A percentile compares a stretch with the other conserved stretches of the same genome.
Conservation (phyloP, 2,888 invertebrate genomes). For the Drosophila infuscata region DNA sequence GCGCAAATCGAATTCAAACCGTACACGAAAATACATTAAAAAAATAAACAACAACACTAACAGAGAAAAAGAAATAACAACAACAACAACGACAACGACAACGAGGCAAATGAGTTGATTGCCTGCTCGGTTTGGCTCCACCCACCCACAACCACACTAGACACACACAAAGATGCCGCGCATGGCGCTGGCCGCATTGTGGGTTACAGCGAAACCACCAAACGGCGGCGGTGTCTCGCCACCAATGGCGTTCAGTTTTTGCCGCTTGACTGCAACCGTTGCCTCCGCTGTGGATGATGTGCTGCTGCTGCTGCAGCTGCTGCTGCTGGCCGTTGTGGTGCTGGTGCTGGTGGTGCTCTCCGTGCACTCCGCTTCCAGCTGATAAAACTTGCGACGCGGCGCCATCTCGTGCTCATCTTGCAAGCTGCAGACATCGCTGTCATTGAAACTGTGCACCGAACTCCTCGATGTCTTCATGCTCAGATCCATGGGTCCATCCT, state of each 20-base stretch:
- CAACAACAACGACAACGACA: constrained; percentile 18
- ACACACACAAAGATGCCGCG: constrained; percentile 82
- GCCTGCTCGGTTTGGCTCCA: constrained; percentile 56
- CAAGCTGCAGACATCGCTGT: constrained; percentile 74
- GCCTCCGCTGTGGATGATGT: constrained; percentile 44
- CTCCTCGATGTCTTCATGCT: constrained; percentile 88
- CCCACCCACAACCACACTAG: constrained; percentile 59
- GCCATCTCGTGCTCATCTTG: constrained; percentile 69
- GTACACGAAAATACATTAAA: constrained; percentile 54
- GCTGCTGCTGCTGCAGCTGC: constrained; percentile 27
- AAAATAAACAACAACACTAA: constrained; percentile 50
- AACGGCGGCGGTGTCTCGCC: constrained; percentile 49
- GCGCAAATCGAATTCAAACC: constrained; percentile 63
- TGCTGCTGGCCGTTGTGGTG: constrained; percentile 26
- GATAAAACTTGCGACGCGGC: constrained; percentile 78
- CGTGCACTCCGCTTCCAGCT: constrained; percentile 71
- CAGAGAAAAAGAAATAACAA: constrained; percentile 41
- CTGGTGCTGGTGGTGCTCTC: constrained; percentile 28
- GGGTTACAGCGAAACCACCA: constrained; percentile 69
- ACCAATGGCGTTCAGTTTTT: constrained; percentile 69
- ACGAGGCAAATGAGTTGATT: constrained; percentile 45
- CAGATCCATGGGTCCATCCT: constrained; percentile 92
- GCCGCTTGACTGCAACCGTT: constrained; percentile 69
- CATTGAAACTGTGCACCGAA: constrained; percentile 80
- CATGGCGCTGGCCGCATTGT: constrained; percentile 79